Evolutionary conservation across 2,797 vertebrate genomes (phyloP).

Genomic region (Spheniscus humboldti): DNA sequence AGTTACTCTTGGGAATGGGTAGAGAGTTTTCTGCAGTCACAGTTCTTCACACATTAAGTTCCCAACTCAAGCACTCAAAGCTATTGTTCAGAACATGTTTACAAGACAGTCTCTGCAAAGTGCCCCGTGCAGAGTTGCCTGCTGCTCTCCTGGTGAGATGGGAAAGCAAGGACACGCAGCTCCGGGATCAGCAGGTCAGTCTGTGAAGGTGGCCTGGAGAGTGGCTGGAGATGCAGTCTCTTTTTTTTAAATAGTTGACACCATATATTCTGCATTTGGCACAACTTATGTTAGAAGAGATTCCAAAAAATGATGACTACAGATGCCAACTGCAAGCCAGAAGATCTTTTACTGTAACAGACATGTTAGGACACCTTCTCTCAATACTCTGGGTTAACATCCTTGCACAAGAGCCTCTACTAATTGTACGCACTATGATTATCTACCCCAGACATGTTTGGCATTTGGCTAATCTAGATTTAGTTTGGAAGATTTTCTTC

Average conservation of each 20-base stretch:
- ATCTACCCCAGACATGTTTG: not conserved
- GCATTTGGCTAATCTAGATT: not conserved
- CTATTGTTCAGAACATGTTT: not conserved
- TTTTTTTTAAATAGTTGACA: not conserved
- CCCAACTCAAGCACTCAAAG: not conserved
- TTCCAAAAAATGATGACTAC: not conserved
- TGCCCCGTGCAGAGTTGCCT: not conserved
- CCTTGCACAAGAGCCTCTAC: slow-evolving; percentile 19
- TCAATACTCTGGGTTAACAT: not conserved
- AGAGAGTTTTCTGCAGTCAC: not conserved
- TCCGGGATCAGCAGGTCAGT: not conserved
- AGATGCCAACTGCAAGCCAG: not conserved
- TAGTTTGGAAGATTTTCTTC: not conserved
- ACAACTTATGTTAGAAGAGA: not conserved
- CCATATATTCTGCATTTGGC: not conserved
- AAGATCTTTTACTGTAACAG: slow-evolving; percentile 2
- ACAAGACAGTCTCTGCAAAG: not conserved
- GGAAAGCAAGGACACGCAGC: not conserved
- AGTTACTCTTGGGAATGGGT: not conserved
- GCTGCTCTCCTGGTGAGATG: not conserved
- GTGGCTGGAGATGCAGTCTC: not conserved
- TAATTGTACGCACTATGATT: not conserved
- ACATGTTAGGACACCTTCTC: slow-evolving; percentile 18
- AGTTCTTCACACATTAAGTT: not conserved
- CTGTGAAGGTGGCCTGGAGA: not conserved